Conservation (phyloP, 2,888 invertebrate genomes). For the Caenorhabditis zanzibari region DNA sequence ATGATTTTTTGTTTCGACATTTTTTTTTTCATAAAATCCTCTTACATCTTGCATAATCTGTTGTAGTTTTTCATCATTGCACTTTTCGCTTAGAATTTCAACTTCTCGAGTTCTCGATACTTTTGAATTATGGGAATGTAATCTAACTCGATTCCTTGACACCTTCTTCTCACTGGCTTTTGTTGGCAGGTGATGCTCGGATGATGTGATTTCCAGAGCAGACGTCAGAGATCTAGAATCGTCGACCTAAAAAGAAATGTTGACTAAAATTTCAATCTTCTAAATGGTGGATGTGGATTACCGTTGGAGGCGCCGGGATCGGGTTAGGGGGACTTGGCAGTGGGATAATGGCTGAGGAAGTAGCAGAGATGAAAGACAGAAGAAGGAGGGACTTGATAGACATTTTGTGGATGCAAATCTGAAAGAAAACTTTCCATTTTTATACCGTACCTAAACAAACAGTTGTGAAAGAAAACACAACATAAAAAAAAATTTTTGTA, state of each 20-base stretch:
- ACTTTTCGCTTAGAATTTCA: conserved; percentile 49
- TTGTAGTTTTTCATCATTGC: conserved; percentile 44
- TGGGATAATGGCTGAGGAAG: conserved; percentile 33
- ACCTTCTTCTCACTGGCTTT: conserved; percentile 6
- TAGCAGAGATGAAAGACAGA: not conserved
- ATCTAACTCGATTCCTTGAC: conserved; percentile 42
- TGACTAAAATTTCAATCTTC: not conserved
- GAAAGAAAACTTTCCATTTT: conserved; percentile 2
- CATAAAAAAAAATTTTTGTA: conserved; percentile 14
- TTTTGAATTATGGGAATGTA: conserved; percentile 54
- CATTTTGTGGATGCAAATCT: conserved; percentile 1
- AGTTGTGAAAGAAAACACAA: not conserved
- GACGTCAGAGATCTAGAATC: conserved; percentile 21
- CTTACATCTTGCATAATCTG: conserved; percentile 51
- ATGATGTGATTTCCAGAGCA: conserved; percentile 37
- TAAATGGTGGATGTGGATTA: not conserved
- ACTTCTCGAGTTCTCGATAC: conserved; percentile 46
- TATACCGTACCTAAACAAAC: not conserved
- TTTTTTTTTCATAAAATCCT: not conserved
- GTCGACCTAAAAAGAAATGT: conserved; percentile 29
- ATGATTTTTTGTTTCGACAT: not conserved
- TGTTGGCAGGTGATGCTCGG: conserved; percentile 40
- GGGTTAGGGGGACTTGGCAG: conserved; percentile 48
- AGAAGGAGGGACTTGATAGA: not conserved
- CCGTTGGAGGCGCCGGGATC: conserved; percentile 54